phyloP scores from a whole-genome alignment of 2,797 vertebrate species.

The Tinamus major region DNA sequence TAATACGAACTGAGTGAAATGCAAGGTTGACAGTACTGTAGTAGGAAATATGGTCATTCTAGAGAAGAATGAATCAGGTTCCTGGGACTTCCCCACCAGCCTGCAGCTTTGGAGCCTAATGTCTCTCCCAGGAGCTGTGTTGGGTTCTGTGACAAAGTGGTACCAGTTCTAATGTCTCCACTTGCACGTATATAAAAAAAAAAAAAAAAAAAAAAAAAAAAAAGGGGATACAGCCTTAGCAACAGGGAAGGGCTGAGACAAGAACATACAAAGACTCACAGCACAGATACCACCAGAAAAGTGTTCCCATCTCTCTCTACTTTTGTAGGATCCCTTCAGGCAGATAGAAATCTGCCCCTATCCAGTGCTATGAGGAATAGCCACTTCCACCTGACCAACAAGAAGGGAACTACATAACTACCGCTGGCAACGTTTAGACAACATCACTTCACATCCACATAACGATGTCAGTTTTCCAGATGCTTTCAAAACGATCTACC shows the following conservation, averaged over 20 bases:
- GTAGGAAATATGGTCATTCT: not conserved
- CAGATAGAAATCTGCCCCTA: not conserved
- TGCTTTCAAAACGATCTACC: not conserved
- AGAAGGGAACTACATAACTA: not conserved
- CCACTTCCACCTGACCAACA: not conserved
- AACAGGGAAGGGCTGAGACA: not conserved
- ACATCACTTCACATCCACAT: not conserved
- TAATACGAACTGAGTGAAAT: not conserved
- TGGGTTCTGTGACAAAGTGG: not conserved
- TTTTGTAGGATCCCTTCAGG: not conserved
- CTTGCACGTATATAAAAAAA: not conserved
- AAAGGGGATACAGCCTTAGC: not conserved
- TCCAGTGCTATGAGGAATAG: rapidly evolving
- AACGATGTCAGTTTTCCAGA: not conserved
- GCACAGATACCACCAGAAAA: not conserved
- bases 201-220: not conserved
- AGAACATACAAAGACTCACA: not conserved
- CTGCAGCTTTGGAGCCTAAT: not conserved
- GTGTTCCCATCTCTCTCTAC: not conserved
- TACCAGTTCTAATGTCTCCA: not conserved
- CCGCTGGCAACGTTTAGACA: not conserved
- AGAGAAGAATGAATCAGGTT: not conserved
- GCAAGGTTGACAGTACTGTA: not conserved
- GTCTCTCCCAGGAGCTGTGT: not conserved
- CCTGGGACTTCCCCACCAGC: not conserved